Conservation (phyloP, 2,888 invertebrate genomes). For the Tiphia femorata region DNA sequence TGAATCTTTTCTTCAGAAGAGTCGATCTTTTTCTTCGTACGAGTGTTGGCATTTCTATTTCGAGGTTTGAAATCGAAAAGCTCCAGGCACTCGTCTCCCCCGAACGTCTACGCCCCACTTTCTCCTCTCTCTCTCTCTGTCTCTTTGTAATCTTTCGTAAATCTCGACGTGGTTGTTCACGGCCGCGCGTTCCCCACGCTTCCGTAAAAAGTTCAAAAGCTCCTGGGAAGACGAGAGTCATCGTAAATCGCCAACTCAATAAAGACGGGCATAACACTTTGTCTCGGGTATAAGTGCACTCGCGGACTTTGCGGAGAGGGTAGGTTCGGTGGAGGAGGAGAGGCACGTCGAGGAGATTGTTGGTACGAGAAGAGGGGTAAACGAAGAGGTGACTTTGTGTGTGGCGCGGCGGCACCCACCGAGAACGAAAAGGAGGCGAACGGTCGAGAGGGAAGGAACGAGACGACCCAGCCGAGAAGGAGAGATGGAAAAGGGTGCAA, state of each 20-base stretch:
- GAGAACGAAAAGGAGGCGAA: too few relatives aligned
- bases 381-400: constrained; percentile 13
- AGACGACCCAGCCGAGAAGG: background rate
- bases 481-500: constrained; percentile 1
- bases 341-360: constrained; percentile 14
- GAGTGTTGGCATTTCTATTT: too few relatives aligned
- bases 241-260: constrained; percentile 49
- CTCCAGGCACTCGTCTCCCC: too few relatives aligned
- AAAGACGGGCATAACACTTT: constrained; percentile 49
- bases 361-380: constrained; percentile 9
- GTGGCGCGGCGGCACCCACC: too few relatives aligned
- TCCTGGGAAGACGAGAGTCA: constrained; percentile 1
- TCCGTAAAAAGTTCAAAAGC: constrained; percentile 26
- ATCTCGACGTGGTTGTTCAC: background rate
- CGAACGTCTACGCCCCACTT: too few relatives aligned
- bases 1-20: too few relatives aligned
- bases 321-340: constrained; percentile 8
- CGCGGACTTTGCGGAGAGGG: constrained; percentile 22
- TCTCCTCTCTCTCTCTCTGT: too few relatives aligned
- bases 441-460: background rate
- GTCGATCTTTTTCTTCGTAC: too few relatives aligned
- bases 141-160: too few relatives aligned
- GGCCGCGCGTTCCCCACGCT: background rate
- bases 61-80: too few relatives aligned
- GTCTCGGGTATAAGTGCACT: constrained; percentile 45